Conservation (phyloP, 2,113 vertebrate species). For the Hystrix brachyura region DNA sequence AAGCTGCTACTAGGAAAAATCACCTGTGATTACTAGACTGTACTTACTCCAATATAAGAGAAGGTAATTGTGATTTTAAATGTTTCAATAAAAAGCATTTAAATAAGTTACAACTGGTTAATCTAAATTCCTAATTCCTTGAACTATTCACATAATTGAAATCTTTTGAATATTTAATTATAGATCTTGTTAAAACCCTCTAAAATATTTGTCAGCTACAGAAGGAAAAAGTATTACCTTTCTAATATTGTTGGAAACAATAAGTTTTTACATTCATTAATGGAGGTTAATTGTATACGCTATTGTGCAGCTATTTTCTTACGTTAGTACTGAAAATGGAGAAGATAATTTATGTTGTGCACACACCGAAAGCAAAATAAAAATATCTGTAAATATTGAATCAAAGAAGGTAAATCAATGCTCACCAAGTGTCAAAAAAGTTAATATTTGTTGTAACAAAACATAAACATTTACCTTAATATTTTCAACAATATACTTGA, state of each 20-base stretch:
- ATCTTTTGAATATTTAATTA: neutral
- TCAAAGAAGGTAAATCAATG: neutral
- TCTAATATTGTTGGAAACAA: neutral
- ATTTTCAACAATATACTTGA: neutral
- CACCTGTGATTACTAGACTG: too few species aligned
- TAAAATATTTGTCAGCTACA: neutral
- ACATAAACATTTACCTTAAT: neutral
- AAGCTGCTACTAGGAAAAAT: neutral
- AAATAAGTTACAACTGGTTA: neutral
- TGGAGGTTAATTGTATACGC: neutral
- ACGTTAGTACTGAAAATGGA: neutral
- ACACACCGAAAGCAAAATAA: neutral
- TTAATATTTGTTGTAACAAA: neutral
- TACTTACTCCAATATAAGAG: neutral
- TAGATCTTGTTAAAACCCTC: neutral
- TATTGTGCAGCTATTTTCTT: neutral
- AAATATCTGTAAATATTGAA: neutral
- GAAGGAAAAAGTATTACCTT: neutral
- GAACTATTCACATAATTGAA: neutral
- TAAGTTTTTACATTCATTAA: neutral
- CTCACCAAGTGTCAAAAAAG: neutral
- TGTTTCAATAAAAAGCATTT: conserved; percentile 7
- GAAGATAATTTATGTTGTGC: neutral
- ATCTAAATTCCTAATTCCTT: neutral
- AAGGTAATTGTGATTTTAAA: neutral